Base-by-base conservation (phyloP, 2,888 invertebrate genomes). In the Pachymerium ferrugineum region DNA sequence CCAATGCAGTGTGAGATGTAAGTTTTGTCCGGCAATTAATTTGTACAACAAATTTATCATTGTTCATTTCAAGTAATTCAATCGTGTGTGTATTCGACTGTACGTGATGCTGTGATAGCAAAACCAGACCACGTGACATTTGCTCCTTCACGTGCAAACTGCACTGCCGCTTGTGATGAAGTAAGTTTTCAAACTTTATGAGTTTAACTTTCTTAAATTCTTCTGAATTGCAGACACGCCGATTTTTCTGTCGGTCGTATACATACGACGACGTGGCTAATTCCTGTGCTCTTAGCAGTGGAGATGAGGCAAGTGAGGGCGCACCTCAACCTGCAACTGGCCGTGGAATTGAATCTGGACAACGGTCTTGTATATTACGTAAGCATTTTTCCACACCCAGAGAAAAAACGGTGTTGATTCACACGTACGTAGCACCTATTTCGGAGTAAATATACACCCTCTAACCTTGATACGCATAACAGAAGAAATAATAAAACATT, bases 1-100 rank as follows among this genome's bases (percentile, higher is more conserved):
- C 79, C 86, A 86, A 79, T 86, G 73, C 73, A 73, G 86, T 77
- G 84, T 84, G 22, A 81, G 83, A 76, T 80, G 85, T 84, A 78
- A 81, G 80, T 3, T 14, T 16, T 8, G 19, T 28, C 22, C 14
- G n/a, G n/a, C n/a, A n/a, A n/a, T n/a, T n/a, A n/a, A n/a, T n/a
- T n/a, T n/a, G n/a, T n/a, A n/a, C n/a, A n/a, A n/a, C n/a, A n/a
- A n/a, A n/a, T n/a, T n/a, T n/a, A n/a, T n/a, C n/a, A n/a, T n/a
- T 14, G 12, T 62, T 0, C 10, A n/a, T 62, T 25, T 19, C 19
- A 19, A 72, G 72, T 72, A 14, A 72, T 72, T 31, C 54, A 72
- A 30, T 72, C 72, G 1, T 72, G 72, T 28, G 28, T 12, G n/a
- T 72, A 54, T 29, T 29, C 38, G 30, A 54, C 54, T n/a, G n/a